phyloP scores from a whole-genome alignment of 2,888 invertebrate genomes.

The Dione vanillae region DNA sequence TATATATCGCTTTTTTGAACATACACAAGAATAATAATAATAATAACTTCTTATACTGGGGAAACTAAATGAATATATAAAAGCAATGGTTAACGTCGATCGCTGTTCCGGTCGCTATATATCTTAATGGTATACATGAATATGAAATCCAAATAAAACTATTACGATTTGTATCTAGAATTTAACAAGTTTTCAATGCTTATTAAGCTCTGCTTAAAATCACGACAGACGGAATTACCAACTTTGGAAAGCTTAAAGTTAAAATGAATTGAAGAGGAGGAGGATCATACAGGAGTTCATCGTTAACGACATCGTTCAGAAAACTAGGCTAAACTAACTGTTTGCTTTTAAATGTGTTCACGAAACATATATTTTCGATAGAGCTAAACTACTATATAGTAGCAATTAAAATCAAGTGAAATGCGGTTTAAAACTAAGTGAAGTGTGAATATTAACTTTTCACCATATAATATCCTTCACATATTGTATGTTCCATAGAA shows the following conservation, averaged over 20 bases:
- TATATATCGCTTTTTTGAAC: no score
- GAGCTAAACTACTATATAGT: background rate
- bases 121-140: no score
- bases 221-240: constrained; percentile 19
- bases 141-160: background rate
- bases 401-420: constrained; percentile 9
- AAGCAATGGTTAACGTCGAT: no score
- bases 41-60: no score
- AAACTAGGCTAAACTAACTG: constrained; percentile 11
- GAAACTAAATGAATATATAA: no score
- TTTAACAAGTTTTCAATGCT: background rate
- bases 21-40: no score
- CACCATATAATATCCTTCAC: no score
- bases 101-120: no score
- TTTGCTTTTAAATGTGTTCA: background rate
- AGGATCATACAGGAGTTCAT: background rate
- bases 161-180: no score
- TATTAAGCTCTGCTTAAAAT: constrained; percentile 15
- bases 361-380: background rate
- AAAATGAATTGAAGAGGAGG: constrained; percentile 23
- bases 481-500: no score
- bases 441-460: no score
- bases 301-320: constrained; percentile 14
- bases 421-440: no score
- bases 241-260: constrained; percentile 15